Percentiles rank a stretch among this genome's conserved stretches.
These are phyloP conservation scores for Catocala fraxini DNA, from an alignment of 2,888 invertebrate species.

Conservation along the genomic window DNA sequence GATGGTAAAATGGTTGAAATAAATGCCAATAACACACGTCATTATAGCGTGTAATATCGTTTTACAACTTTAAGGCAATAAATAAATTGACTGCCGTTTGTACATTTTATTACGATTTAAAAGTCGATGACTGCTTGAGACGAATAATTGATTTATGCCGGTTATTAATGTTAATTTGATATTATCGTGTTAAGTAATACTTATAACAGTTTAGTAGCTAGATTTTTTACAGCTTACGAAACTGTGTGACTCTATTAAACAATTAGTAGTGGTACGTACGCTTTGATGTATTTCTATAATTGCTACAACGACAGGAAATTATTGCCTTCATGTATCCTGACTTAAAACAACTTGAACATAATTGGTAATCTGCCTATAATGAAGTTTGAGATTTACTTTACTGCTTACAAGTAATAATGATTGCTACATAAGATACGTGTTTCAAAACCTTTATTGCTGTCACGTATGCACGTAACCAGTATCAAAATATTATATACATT, in stretches of 20 bases:
- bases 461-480: neutral
- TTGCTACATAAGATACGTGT: slow-evolving; percentile 1
- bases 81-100: slow-evolving; percentile 86
- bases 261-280: slow-evolving; percentile 15
- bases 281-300: slow-evolving; percentile 8
- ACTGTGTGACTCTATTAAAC: slow-evolving; percentile 19
- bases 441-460: slow-evolving; percentile 5
- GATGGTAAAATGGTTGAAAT: slow-evolving; percentile 82
- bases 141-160: slow-evolving; percentile 85
- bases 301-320: slow-evolving; percentile 18
- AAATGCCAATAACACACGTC: slow-evolving; percentile 85
- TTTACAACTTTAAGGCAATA: slow-evolving; percentile 86
- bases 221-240: slow-evolving; percentile 33
- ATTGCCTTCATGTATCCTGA: slow-evolving; percentile 13
- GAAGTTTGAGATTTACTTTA: slow-evolving; percentile 13
- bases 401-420: slow-evolving; percentile 12
- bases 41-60: slow-evolving; percentile 86
- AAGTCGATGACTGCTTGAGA: slow-evolving; percentile 84
- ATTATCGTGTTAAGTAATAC: slow-evolving; percentile 61
- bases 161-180: slow-evolving; percentile 83
- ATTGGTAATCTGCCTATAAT: slow-evolving; percentile 17
- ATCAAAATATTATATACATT: slow-evolving; percentile 3
- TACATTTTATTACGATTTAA: slow-evolving; percentile 87
- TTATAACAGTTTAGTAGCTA: slow-evolving; percentile 39
- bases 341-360: slow-evolving; percentile 16